Evolutionary conservation across 35 echinoderm and acorn worm species (phyloP).

Genomic region (Stichopus chloronotus): DNA sequence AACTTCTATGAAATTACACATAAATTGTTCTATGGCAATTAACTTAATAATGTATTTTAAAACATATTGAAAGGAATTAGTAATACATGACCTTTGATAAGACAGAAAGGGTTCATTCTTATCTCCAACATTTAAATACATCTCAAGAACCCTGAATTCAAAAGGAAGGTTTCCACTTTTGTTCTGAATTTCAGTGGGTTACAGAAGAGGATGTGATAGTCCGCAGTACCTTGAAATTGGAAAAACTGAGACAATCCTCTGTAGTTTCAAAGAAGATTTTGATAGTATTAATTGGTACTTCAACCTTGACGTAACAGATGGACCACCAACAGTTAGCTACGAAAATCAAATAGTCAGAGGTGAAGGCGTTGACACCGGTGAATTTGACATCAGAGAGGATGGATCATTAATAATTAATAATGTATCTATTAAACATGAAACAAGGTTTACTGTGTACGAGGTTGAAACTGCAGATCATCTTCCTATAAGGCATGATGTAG

Average conservation of each 20-base stretch:
- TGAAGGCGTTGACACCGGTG: not conserved
- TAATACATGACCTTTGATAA: too few relatives aligned
- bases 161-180: too few relatives aligned
- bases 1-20: too few relatives aligned
- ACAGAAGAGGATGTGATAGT: not conserved
- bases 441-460: not conserved
- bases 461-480: not conserved
- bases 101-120: too few relatives aligned
- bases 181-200: too few relatives aligned
- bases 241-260: not conserved
- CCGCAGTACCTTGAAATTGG: not conserved
- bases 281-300: not conserved
- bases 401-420: conserved; percentile 29
- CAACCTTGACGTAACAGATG: not conserved
- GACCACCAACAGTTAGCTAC: not conserved
- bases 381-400: not conserved
- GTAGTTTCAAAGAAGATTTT: not conserved
- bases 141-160: too few relatives aligned
- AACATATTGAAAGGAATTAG: too few relatives aligned
- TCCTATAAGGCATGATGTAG: not conserved
- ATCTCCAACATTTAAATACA: too few relatives aligned
- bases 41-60: too few relatives aligned
- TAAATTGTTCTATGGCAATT: too few relatives aligned
- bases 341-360: not conserved
- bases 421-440: not conserved